Percentiles rank a stretch among this genome's conserved stretches.
These are phyloP conservation scores for Leucoraja ocellata DNA, from an alignment of 2,797 vertebrate species.

Conservation along the genomic window DNA sequence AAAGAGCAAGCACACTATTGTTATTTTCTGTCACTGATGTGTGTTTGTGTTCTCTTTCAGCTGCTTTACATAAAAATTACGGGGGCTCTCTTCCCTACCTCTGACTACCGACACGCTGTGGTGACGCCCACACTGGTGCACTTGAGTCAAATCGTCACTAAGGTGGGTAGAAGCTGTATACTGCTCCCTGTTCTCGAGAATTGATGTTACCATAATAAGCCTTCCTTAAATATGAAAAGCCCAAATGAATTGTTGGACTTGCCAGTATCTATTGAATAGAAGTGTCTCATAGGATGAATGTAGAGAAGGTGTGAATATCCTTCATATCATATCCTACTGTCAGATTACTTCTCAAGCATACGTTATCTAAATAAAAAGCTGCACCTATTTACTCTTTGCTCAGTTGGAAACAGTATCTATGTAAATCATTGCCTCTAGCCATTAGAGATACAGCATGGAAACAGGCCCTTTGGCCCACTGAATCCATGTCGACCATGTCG, in stretches of 20 bases:
- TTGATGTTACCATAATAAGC: not conserved
- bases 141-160: conserved; percentile 81
- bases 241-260: no score
- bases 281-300: no score
- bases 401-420: no score
- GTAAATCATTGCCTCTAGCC: no score
- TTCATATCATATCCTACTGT: no score
- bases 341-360: not conserved
- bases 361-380: not conserved
- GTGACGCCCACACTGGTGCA: conserved; percentile 82
- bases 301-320: no score
- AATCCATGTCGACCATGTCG: no score
- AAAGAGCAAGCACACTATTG: not conserved
- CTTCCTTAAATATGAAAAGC: no score
- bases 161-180: conserved; percentile 58
- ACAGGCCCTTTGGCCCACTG: no score
- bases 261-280: no score
- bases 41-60: conserved; percentile 53
- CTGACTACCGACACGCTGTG: conserved; percentile 87
- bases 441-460: no score
- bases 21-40: not conserved
- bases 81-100: conserved; percentile 80
- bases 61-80: conserved; percentile 79
- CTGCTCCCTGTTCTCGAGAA: not conserved
- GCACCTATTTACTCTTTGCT: no score